Conservation (phyloP, 1,140 invertebrate species). For the Habropoda laboriosa region DNA sequence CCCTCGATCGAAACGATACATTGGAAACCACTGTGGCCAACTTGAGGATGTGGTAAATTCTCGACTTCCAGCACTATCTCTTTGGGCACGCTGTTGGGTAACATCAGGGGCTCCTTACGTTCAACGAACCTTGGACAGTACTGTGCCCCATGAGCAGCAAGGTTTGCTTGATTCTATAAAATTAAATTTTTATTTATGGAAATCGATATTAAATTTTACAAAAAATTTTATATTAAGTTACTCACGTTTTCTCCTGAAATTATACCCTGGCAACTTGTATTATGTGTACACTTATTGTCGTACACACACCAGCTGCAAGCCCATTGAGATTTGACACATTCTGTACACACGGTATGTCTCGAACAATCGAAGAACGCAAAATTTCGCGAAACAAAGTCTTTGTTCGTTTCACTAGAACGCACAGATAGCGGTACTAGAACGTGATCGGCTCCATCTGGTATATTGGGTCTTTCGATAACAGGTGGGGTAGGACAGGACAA, state of each 20-base stretch:
- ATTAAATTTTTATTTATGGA: neutral
- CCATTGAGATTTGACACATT: conserved; percentile 94
- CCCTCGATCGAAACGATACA: conserved; percentile 95
- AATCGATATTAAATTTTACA: neutral
- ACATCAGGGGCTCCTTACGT: conserved; percentile 85
- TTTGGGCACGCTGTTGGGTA: conserved; percentile 94
- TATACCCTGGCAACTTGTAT: conserved; percentile 91
- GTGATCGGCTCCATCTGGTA: conserved; percentile 92
- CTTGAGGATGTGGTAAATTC: conserved; percentile 93
- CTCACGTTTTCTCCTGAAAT: conserved; percentile 92
- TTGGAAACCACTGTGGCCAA: conserved; percentile 92
- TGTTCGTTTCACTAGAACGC: conserved; percentile 95
- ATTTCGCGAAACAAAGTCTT: conserved; percentile 96
- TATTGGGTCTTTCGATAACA: conserved; percentile 88
- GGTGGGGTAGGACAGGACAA: conserved; percentile 93
- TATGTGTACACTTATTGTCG: conserved; percentile 96
- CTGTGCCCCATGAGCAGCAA: conserved; percentile 88
- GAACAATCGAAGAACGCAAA: conserved; percentile 98
- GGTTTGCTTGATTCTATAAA: conserved; percentile 86
- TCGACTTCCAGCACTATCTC: conserved; percentile 94
- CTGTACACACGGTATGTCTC: conserved; percentile 91
- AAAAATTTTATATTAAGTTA: conserved; percentile 22
- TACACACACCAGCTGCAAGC: conserved; percentile 98
- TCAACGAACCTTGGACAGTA: conserved; percentile 91
- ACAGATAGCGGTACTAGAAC: conserved; percentile 95